phyloP scores from a whole-genome alignment of 2,113 vertebrate genomes.

The Vidua macroura region DNA sequence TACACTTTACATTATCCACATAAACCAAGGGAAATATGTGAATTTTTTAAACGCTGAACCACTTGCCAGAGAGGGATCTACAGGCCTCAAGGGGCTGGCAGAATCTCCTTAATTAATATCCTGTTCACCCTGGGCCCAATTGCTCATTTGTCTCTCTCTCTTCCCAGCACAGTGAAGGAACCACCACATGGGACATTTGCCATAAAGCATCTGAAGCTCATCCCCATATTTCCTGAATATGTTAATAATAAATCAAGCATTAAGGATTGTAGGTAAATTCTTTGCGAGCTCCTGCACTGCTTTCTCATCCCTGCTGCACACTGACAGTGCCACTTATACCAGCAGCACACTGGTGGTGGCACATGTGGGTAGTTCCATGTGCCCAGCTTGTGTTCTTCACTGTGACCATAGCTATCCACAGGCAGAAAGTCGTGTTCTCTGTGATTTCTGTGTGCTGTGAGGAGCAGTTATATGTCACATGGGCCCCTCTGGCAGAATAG shows the following conservation, averaged over 20 bases:
- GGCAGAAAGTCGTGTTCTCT: background rate
- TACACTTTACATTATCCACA: accelerated
- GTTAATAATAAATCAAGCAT: background rate
- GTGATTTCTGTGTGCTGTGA: background rate
- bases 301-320: background rate
- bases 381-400: background rate
- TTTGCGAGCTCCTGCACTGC: background rate
- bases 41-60: background rate
- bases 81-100: background rate
- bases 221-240: background rate
- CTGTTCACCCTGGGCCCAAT: background rate
- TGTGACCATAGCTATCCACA: background rate
- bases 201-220: background rate
- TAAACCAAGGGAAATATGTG: background rate
- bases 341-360: accelerated
- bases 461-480: background rate
- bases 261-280: background rate
- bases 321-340: too few species aligned
- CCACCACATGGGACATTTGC: accelerated
- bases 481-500: background rate
- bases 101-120: background rate
- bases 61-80: background rate
- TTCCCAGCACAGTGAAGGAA: background rate
- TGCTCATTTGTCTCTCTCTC: background rate
- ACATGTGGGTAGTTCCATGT: background rate